Evolutionary conservation across 2,888 invertebrate genomes (phyloP).

Genomic region (Erebia palarica): DNA sequence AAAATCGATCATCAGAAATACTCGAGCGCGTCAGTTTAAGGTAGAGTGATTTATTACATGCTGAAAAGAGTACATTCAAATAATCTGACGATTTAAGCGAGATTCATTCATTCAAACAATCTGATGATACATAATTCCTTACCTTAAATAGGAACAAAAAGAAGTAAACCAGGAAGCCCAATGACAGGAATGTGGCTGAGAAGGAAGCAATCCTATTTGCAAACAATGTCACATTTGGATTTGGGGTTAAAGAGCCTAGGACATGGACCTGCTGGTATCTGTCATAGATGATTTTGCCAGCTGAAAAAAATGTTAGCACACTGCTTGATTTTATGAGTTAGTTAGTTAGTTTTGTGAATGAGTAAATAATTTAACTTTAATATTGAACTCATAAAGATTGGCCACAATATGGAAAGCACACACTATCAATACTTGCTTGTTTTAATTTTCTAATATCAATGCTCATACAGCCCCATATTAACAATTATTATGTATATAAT

Average conservation of each 20-base stretch:
- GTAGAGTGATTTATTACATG: no score
- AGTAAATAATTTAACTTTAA: no score
- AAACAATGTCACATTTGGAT: constrained; percentile 74
- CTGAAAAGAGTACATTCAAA: no score
- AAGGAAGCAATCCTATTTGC: constrained; percentile 74
- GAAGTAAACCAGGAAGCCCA: constrained; percentile 85
- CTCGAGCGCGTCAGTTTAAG: no score
- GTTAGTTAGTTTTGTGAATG: background rate
- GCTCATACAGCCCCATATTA: no score
- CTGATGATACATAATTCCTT: constrained; percentile 45
- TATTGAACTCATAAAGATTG: no score
- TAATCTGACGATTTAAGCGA: no score
- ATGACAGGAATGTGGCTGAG: constrained; percentile 67
- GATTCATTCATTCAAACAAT: background rate
- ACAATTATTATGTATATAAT: no score
- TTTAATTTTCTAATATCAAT: background rate
- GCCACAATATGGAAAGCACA: no score
- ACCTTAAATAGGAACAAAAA: constrained; percentile 76
- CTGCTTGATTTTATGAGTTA: background rate
- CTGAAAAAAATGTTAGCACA: constrained; percentile 69
- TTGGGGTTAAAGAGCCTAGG: constrained; percentile 75
- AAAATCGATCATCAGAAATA: no score
- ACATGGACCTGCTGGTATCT: constrained; percentile 84
- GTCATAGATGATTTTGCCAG: constrained; percentile 84
- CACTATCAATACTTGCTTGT: no score